Base-by-base conservation (phyloP, 2,888 invertebrate species). In the Beris morrisii region DNA sequence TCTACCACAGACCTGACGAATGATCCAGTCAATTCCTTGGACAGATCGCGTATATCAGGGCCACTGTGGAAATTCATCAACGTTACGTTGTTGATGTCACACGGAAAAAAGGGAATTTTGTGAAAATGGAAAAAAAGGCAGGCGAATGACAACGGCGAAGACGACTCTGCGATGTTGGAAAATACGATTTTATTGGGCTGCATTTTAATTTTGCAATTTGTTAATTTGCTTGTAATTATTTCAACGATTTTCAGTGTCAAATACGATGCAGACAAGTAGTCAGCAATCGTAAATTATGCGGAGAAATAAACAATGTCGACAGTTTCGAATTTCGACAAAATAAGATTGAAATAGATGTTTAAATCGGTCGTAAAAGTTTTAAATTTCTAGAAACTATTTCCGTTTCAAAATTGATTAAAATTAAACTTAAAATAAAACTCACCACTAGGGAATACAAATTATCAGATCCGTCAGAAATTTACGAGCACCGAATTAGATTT, bases 21-120 rank as follows among this genome's bases (percentile, higher is more conserved):
- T 73, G 68, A 71, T 68, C 70, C 66, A 74, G 79, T 79, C 79
- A 79, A 76, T 78, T 78, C 73, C 72, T 72, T 75, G 76, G 79
- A 79, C 79, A 78, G 75, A 75, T 75, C 74, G 75, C 79, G 77
- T 79, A 77, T 76, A 77, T 79, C 79, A 79, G 76, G 22, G 75
- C 75, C 74, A 71, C 74, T 72, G 72, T 69, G 73, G 68, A 73
- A 75, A 75, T 74, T 72, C 74, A 74, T 74, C 74, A 73, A 66
- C 52, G 56, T 65, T 32, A 38, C 32, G 31, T 52, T 61, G 61
- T 61, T 38, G 32, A 38, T 61, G 61, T 61, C 61, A 61, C 52
- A 32, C 13, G 31, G 50, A 52, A 61, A 61, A 32, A 32, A 32
- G 38, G 38, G 50, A 31, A 48, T 46, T 31, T 22, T 38, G 22